phyloP scores from a whole-genome alignment of 2,113 vertebrate genomes.

The Jacana jacana region DNA sequence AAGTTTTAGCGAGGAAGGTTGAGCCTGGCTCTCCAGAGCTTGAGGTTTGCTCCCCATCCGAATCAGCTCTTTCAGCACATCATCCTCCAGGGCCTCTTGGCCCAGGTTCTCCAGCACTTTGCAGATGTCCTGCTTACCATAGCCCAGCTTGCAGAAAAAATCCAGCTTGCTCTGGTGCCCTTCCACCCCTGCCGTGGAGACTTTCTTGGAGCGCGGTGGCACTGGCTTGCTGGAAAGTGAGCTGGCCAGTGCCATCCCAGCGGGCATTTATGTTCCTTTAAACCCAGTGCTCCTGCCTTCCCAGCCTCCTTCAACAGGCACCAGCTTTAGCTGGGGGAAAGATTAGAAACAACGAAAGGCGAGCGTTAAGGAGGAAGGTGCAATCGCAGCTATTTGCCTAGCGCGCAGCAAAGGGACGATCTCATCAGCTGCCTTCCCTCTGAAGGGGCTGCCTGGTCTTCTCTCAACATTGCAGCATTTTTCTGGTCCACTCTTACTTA shows the following conservation, averaged over 20 bases:
- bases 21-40: not conserved
- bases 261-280: not conserved
- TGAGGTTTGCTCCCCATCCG: conserved; percentile 78
- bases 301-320: not conserved
- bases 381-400: not conserved
- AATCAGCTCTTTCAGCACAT: conserved; percentile 89
- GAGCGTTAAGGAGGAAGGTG: not conserved
- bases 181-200: conserved; percentile 59
- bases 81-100: conserved; percentile 85
- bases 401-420: not conserved
- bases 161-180: conserved; percentile 78
- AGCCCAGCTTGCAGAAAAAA: conserved; percentile 89
- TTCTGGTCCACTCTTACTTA: not conserved
- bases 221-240: not conserved
- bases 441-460: not conserved
- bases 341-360: not conserved
- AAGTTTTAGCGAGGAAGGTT: conserved; percentile 58
- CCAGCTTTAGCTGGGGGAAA: not conserved
- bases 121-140: conserved; percentile 77
- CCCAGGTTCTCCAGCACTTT: conserved; percentile 83
- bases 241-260: not conserved
- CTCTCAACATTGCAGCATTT: not conserved
- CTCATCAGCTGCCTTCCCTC: not conserved
- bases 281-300: not conserved
- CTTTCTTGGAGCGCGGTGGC: not conserved